phyloP scores from a whole-genome alignment of 2,797 vertebrate species.

The Coregonus suidteri region DNA sequence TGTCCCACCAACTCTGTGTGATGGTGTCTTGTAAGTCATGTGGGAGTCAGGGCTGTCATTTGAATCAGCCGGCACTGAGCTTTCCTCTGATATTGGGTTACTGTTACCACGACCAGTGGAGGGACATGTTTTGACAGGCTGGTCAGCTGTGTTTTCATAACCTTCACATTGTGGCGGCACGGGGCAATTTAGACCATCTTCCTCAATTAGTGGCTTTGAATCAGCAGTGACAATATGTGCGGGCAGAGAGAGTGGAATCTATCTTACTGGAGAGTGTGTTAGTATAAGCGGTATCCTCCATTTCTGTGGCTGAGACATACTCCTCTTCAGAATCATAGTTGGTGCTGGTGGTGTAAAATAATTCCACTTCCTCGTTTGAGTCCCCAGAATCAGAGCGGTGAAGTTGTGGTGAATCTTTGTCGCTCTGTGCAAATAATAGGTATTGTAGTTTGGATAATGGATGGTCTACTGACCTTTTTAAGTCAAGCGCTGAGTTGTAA shows the following conservation, averaged over 20 bases:
- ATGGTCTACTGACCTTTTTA: constrained; percentile 16
- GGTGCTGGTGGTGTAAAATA: constrained; percentile 39
- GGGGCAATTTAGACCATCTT: not conserved
- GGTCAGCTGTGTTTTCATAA: constrained; percentile 3
- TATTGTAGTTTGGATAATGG: constrained; percentile 11
- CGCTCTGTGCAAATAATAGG: not conserved
- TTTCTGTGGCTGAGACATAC: constrained; percentile 59
- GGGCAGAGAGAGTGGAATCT: not conserved
- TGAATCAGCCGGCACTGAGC: constrained; percentile 25
- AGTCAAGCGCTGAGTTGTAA: constrained; percentile 2
- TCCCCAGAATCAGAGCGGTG: constrained; percentile 39
- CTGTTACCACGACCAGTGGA: constrained; percentile 22
- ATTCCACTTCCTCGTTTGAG: constrained; percentile 40
- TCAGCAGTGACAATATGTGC: constrained; percentile 10
- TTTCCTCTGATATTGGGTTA: constrained; percentile 35
- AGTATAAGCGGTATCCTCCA: constrained; percentile 25
- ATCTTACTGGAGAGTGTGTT: not conserved
- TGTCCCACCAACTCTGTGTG: constrained; percentile 3
- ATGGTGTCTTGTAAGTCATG: constrained; percentile 14
- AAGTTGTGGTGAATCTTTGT: not conserved
- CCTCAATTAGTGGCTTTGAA: constrained; percentile 16
- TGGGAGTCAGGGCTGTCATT: constrained; percentile 14
- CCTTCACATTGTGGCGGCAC: constrained; percentile 19
- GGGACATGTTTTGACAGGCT: constrained; percentile 24
- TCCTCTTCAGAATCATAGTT: constrained; percentile 60